These are phyloP conservation scores for Galerucella calmariensis DNA, from an alignment of 2,888 invertebrate genomes.

Conservation along the genomic window DNA sequence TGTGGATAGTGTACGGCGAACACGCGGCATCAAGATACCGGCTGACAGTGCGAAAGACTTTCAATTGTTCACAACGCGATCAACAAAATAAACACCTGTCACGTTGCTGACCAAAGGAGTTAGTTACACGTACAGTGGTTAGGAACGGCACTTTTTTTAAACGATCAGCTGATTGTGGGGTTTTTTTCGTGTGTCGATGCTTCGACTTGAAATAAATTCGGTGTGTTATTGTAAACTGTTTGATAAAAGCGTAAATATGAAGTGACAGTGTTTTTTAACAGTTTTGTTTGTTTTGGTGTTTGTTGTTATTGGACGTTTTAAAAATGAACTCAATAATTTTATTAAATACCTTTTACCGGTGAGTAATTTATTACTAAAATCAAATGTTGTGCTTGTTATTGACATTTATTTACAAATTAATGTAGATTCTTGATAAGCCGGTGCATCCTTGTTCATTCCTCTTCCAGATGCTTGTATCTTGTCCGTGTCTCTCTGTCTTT, in stretches of 20 bases:
- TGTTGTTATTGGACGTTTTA: background rate
- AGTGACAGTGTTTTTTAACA: background rate
- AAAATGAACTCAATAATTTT: background rate
- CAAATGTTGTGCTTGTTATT: background rate
- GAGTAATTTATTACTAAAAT: background rate
- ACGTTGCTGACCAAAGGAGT: slow-evolving; percentile 55
- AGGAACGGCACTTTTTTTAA: slow-evolving; percentile 9
- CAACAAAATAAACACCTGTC: slow-evolving; percentile 50
- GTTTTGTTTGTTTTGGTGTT: background rate
- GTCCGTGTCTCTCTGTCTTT: too few species aligned
- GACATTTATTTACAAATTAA: background rate
- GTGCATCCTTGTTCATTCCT: too few species aligned
- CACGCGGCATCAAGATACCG: slow-evolving; percentile 54
- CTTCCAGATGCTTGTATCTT: too few species aligned
- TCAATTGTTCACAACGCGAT: slow-evolving; percentile 45
- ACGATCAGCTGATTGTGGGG: slow-evolving; percentile 4
- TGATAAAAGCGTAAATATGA: background rate
- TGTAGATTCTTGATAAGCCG: too few species aligned
- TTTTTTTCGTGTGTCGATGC: background rate
- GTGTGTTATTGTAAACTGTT: background rate
- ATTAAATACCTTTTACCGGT: background rate
- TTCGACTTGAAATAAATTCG: background rate
- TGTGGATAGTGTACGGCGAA: slow-evolving; percentile 61
- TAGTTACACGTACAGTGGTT: slow-evolving; percentile 30
- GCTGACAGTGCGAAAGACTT: slow-evolving; percentile 50